Base-by-base conservation (phyloP, 2,113 vertebrate species). In the Prietella phreatophila region DNA sequence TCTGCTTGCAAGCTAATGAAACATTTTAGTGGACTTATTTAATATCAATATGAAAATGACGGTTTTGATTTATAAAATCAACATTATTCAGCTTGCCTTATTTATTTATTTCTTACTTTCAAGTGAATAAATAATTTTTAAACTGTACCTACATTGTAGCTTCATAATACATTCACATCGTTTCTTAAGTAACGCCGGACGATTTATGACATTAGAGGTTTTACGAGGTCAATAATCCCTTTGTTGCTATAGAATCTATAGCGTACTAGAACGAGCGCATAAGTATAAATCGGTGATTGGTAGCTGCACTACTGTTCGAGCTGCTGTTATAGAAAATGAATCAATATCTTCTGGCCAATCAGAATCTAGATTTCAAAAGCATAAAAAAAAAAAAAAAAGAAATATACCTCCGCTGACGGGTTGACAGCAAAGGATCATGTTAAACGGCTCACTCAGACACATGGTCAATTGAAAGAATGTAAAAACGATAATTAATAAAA, bases 381-480 rank as follows among this genome's bases (percentile, higher is more conserved):
- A 27, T n/a, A 27, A 65, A 22, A 36, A 73, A 22, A 65, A 22
- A 36, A 22, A 42, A 61, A 4, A 47, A 6, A 39, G 7, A 60
- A 56, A 30, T 83, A 73, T 14, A 53, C 65, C 36, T 30, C 22
- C 9, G 27, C 39, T 76, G 67, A 53, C 1, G 0, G 36, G 83
- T 50, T 73, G 36, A 47, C 33, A 33, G 65, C 9, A 82, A 42
- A 25, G 63, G 56, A 39, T 83, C 36, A n/a, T 58, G 61, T 69
- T 82, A 81, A 78, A 86, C 50, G 10, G 76, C 61, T 73, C 1
- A 67, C 27, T 30, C 20, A 20, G 55, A 36, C 78, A 71, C 25
- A 25, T 42, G 55, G 79, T 82, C 61, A 73, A 83, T 87, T 83
- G 58, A 73, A 17, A 58, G 80, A 61, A 83, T n/a, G 27, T 63